Evolutionary conservation across 2,113 vertebrate species (phyloP).

Genomic region (Myocastor coypus): DNA sequence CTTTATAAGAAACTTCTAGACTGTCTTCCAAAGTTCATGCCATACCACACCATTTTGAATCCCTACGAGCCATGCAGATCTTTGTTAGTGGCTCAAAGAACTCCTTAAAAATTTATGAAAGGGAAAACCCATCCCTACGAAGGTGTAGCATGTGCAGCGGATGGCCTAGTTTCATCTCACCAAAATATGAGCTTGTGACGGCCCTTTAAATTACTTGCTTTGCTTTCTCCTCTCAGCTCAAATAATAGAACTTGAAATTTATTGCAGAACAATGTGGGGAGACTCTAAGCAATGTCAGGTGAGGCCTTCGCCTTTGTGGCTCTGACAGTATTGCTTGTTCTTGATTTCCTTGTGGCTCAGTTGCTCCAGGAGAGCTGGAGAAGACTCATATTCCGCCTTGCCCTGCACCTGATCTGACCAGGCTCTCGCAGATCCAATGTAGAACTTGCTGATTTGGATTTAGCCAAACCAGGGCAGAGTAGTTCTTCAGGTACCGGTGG

Average conservation of each 20-base stretch:
- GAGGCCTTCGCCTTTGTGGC: background rate
- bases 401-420: background rate
- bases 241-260: conserved; percentile 50
- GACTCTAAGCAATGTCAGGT: background rate
- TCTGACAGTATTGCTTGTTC: background rate
- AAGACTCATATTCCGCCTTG: fast-evolving
- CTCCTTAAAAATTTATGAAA: conserved; percentile 61
- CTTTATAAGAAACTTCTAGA: background rate
- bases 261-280: background rate
- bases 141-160: conserved; percentile 3
- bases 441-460: background rate
- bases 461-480: background rate
- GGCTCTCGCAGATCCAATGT: too few species aligned
- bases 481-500: background rate
- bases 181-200: conserved; percentile 23
- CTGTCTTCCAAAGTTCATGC: conserved; percentile 7
- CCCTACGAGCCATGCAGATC: background rate
- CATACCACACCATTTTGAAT: background rate
- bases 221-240: conserved; percentile 32
- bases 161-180: conserved; percentile 54
- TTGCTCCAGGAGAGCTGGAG: background rate
- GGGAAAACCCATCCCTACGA: conserved; percentile 14
- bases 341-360: background rate
- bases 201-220: conserved; percentile 42
- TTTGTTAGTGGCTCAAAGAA: conserved; percentile 26